Percentiles rank a stretch among this genome's conserved stretches.
Conservation (phyloP, 2,888 invertebrate genomes). For the Rhopalosiphum nymphaeae region DNA sequence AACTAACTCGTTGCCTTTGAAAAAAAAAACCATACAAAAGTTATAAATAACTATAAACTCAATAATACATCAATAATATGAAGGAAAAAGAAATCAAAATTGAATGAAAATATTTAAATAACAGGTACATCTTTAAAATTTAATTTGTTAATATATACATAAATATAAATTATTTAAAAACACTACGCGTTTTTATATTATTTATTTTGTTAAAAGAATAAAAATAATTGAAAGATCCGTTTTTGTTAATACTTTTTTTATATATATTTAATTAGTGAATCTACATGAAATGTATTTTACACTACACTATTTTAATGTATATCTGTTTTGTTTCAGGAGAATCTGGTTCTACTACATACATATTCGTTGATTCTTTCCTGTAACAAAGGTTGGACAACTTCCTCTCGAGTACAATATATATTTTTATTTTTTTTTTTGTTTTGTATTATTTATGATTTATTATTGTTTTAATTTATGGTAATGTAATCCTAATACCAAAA, state of each 20-base stretch:
- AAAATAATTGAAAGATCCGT: slow-evolving; percentile 20
- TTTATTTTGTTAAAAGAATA: slow-evolving; percentile 49
- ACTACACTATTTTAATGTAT: background rate
- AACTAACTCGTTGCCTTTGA: slow-evolving; percentile 24
- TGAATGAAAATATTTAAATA: slow-evolving; percentile 56
- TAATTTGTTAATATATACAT: slow-evolving; percentile 49
- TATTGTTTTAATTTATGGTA: background rate
- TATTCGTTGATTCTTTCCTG: background rate
- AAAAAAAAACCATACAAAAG: slow-evolving; percentile 41
- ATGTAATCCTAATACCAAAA: background rate
- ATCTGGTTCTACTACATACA: background rate
- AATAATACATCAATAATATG: slow-evolving; percentile 36
- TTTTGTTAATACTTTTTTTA: slow-evolving; percentile 33
- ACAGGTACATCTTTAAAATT: slow-evolving; percentile 60
- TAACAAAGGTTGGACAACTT: background rate
- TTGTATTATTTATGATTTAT: background rate
- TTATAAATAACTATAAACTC: slow-evolving; percentile 45
- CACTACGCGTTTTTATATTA: slow-evolving; percentile 24
- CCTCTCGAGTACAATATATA: background rate
- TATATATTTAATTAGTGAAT: background rate
- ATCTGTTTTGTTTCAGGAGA: slow-evolving; percentile 50
- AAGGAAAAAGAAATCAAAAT: slow-evolving; percentile 55
- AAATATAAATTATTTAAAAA: slow-evolving; percentile 58
- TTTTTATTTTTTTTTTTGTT: background rate
- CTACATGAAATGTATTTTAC: background rate